Conservation (phyloP, 2,797 vertebrate genomes). For the Sebastiscus tertius region DNA sequence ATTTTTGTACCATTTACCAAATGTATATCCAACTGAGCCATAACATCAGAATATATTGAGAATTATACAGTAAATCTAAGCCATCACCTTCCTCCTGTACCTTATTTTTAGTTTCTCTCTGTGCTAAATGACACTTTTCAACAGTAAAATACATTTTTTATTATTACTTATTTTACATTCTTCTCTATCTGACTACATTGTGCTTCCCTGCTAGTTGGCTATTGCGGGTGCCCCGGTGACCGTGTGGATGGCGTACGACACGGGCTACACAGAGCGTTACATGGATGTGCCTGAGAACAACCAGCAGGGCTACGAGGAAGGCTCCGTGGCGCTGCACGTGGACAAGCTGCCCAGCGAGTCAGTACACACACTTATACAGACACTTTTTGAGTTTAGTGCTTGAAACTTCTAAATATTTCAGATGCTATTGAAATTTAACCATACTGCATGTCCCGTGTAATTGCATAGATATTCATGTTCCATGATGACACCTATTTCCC, state of each 20-base stretch:
- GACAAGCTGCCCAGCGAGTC: conserved; percentile 98
- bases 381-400: neutral
- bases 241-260: conserved; percentile 99
- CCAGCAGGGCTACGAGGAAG: conserved; percentile 95
- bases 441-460: neutral
- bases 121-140: neutral
- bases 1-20: neutral
- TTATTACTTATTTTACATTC: neutral
- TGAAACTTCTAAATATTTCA: neutral
- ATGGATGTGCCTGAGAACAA: conserved; percentile 98
- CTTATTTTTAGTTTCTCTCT: neutral
- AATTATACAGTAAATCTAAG: neutral
- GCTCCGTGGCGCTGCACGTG: conserved; percentile 95
- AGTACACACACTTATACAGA: conserved; percentile 67
- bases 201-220: conserved; percentile 85
- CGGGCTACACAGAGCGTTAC: conserved; percentile 96
- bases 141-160: neutral
- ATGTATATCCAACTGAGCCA: neutral
- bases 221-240: conserved; percentile 97
- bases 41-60: neutral
- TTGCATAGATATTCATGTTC: neutral
- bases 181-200: neutral
- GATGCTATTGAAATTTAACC: neutral
- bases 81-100: neutral
- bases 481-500: neutral